Evolutionary conservation across 2,888 invertebrate genomes (phyloP), one percentile per base, ranked within the genome.

Genomic region (Shargacucullia verbasci): DNA sequence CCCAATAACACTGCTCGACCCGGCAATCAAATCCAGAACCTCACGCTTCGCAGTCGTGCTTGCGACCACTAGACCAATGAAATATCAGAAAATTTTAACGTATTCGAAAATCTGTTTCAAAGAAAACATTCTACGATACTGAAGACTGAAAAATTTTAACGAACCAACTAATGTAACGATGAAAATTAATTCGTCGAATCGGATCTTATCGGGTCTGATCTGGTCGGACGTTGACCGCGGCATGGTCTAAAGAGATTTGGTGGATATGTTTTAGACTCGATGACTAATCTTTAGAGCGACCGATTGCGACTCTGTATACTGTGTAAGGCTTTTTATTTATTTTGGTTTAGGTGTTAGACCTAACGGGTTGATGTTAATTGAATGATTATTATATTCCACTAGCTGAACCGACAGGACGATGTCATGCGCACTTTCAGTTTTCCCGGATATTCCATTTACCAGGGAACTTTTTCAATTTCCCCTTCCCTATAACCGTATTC

Each of bases 181-280:
- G 68, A 68, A 73, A 76, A 81, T 79, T 78, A 79, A 81, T 79
- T 78, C 73, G 72, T 59, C 71, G 70, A 15, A 14, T 76, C 66
- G 55, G 77, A 80, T 79, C 68, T 84, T 82, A 86, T 87, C 86
- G 55, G 14, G 53, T 50, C 45, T 55, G 64, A 87, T 83, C 81
- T 80, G 74, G 69, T 60, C 69, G 78, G 78, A 73, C 79, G 64
- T 69, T 81, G 79, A 81, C 81, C 78, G 66, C 41, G 25, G 27
- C 62, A 50, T 6, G 43, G 55, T 38, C 70, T 53, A n/a, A 57
- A 55, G 48, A 43, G 14, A 56, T 61, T 60, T 31, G 43, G 38
- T 49, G 45, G 39, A 31, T 47, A 52, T 58, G 50, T 62, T 46
- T 40, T 44, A 44, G 37, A 40, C n/a, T 34, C 40, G 56, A 57